These are phyloP conservation scores for Mesorhabditis spiculigera DNA, from an alignment of 2,888 invertebrate genomes.

Conservation along the genomic window DNA sequence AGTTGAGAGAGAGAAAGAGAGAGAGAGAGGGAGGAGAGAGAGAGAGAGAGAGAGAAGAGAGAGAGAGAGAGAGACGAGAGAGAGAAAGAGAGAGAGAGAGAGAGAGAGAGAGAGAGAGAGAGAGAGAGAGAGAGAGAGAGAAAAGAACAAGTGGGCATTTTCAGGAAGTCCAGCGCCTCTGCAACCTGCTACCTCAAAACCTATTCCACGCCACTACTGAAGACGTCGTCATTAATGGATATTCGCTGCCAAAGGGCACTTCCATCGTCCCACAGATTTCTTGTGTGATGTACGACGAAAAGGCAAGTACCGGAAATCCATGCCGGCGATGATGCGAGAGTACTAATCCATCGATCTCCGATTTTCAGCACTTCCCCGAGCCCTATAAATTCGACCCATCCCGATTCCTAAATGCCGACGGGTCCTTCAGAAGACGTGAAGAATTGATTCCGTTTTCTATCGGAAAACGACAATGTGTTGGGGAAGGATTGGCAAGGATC, in stretches of 20 bases:
- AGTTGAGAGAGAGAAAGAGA: slow-evolving; percentile 7
- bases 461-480: slow-evolving; percentile 34
- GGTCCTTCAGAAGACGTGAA: slow-evolving; percentile 20
- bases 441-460: slow-evolving; percentile 32
- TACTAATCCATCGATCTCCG: not conserved
- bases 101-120: slow-evolving; percentile 10
- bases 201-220: not conserved
- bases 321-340: too few relatives aligned
- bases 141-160: too few relatives aligned
- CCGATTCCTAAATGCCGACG: slow-evolving; percentile 19
- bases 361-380: slow-evolving; percentile 25
- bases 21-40: slow-evolving; percentile 4
- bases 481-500: slow-evolving; percentile 30
- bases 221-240: not conserved
- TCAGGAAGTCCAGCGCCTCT: slow-evolving; percentile 1
- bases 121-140: not conserved
- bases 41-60: not conserved
- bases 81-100: not conserved
- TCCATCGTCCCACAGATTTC: slow-evolving; percentile 29
- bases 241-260: slow-evolving; percentile 15
- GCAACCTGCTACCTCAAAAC: not conserved
- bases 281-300: slow-evolving; percentile 23
- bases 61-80: slow-evolving; percentile 9
- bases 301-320: too few relatives aligned
- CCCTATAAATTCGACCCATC: slow-evolving; percentile 22